These are phyloP conservation scores for Vanessa tameamea DNA, from an alignment of 1,140 invertebrate species.

Conservation along the genomic window DNA sequence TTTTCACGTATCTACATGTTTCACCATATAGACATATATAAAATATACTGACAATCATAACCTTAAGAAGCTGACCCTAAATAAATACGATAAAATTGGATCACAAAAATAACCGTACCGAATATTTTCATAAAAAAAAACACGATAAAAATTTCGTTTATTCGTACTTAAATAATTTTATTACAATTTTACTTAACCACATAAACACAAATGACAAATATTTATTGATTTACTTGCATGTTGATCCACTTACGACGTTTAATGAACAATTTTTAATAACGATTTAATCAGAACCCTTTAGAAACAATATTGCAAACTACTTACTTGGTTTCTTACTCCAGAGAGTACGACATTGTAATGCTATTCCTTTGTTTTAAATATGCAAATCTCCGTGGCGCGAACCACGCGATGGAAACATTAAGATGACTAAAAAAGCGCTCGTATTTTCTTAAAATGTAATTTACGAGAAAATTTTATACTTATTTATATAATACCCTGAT, in stretches of 20 bases:
- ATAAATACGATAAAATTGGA: background rate
- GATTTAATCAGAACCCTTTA: background rate
- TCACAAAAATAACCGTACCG: background rate
- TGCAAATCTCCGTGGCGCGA: slow-evolving; percentile 15
- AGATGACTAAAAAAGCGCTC: slow-evolving; percentile 1
- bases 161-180: too few species aligned
- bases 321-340: slow-evolving; percentile 10
- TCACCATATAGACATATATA: background rate
- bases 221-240: too few species aligned
- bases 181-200: too few species aligned
- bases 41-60: background rate
- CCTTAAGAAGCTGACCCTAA: background rate
- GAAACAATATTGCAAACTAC: slow-evolving; percentile 2
- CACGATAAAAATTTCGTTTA: too few species aligned
- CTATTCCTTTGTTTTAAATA: slow-evolving; percentile 23
- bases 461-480: background rate
- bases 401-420: slow-evolving; percentile 12
- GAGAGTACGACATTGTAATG: slow-evolving; percentile 10
- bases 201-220: too few species aligned
- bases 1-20: too few species aligned
- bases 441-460: slow-evolving; percentile 15
- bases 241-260: too few species aligned
- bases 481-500: background rate
- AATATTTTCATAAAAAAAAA: background rate
- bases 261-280: background rate